These are phyloP conservation scores for Cervus canadensis DNA, from an alignment of 2,113 vertebrate genomes.

Conservation along the genomic window DNA sequence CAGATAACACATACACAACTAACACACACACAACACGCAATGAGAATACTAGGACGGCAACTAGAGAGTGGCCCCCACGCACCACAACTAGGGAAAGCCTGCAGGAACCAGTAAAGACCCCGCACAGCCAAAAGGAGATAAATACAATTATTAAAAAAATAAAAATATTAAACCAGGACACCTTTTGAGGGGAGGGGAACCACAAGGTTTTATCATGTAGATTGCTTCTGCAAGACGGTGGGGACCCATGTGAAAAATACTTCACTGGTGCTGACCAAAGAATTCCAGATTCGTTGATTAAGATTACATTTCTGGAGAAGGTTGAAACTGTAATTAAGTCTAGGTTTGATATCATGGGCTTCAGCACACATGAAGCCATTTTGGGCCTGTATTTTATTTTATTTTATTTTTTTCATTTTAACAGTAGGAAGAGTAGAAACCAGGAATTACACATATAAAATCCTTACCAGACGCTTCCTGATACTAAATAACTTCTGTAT, in stretches of 20 bases:
- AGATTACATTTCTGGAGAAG: neutral
- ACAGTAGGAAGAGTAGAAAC: neutral
- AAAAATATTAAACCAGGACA: neutral
- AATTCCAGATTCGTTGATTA: neutral
- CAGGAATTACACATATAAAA: neutral
- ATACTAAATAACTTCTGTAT: neutral
- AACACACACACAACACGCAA: neutral
- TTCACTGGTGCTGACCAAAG: neutral
- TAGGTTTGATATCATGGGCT: neutral
- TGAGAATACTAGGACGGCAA: rapidly evolving
- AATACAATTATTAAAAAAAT: neutral
- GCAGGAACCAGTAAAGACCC: neutral
- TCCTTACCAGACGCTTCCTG: neutral
- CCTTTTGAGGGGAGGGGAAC: neutral
- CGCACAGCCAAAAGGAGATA: neutral
- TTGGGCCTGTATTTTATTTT: neutral
- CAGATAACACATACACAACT: neutral
- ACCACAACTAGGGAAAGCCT: neutral
- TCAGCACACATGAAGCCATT: neutral
- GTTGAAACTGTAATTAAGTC: neutral
- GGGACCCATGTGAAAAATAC: neutral
- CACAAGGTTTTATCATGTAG: neutral
- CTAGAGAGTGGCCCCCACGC: neutral
- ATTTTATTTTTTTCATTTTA: neutral
- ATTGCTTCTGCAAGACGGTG: neutral